Evolutionary conservation across 2,113 vertebrate species (phyloP).

Genomic region (Xenopus borealis): DNA sequence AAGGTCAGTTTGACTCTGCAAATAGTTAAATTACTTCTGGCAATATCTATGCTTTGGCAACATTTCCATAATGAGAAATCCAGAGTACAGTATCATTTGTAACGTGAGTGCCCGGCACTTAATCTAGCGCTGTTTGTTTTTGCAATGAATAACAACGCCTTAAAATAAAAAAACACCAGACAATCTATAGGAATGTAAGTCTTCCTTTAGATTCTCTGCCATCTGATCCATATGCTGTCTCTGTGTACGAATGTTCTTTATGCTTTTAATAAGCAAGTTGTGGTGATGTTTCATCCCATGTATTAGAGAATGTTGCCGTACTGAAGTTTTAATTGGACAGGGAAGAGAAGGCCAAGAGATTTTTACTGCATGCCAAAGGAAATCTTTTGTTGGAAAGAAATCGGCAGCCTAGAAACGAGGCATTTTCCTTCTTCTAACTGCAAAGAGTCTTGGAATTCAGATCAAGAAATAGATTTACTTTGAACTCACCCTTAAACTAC

Average conservation of each 20-base stretch:
- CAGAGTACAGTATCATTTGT: constrained; percentile 76
- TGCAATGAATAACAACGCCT: constrained; percentile 54
- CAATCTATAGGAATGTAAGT: not conserved
- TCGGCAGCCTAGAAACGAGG: constrained; percentile 4
- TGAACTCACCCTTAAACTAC: constrained; percentile 22
- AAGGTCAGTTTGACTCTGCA: constrained; percentile 62
- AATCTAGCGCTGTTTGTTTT: constrained; percentile 62
- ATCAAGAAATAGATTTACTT: constrained; percentile 34
- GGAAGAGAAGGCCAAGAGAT: constrained; percentile 7
- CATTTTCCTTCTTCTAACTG: not conserved
- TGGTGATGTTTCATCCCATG: constrained; percentile 29
- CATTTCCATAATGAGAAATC: constrained; percentile 77
- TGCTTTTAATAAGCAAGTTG: constrained; percentile 50
- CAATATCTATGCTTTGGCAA: constrained; percentile 67
- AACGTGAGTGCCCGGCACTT: constrained; percentile 69
- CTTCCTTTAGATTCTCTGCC: constrained; percentile 53
- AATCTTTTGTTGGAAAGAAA: constrained; percentile 36
- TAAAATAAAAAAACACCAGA: constrained; percentile 45
- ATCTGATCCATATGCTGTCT: constrained; percentile 45
- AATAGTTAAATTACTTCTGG: constrained; percentile 78
- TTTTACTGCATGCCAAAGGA: constrained; percentile 11
- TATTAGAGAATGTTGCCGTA: constrained; percentile 21
- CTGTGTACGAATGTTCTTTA: constrained; percentile 48
- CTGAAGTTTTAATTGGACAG: constrained; percentile 28
- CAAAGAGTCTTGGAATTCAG: constrained; percentile 33